A percentile compares a stretch with the other conserved stretches of the same genome.
These are phyloP conservation scores for Onychorhynchus coronatus DNA, from an alignment of 2,113 vertebrate genomes.

Conservation along the genomic window DNA sequence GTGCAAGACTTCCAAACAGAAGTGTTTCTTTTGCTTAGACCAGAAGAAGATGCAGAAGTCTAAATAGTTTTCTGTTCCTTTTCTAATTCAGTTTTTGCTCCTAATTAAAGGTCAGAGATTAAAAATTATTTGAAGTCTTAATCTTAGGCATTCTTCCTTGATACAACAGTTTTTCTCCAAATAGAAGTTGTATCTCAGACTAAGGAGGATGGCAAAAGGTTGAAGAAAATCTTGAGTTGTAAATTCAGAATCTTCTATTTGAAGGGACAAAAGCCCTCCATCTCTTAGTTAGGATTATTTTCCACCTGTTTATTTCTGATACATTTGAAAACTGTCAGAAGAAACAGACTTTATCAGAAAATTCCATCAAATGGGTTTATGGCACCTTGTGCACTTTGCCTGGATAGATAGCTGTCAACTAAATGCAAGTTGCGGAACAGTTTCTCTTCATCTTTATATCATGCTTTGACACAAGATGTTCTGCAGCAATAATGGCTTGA, in stretches of 20 bases:
- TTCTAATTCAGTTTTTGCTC: neutral
- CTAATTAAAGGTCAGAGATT: neutral
- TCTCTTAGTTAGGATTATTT: neutral
- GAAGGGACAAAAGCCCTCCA: neutral
- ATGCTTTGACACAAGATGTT: neutral
- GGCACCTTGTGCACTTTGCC: neutral
- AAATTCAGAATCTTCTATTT: neutral
- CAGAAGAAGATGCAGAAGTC: neutral
- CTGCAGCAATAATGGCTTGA: neutral
- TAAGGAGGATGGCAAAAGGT: neutral
- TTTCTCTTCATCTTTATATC: neutral
- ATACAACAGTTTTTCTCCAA: neutral
- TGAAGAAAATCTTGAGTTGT: neutral
- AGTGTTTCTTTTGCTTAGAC: neutral
- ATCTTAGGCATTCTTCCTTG: neutral
- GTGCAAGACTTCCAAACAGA: neutral
- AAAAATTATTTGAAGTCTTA: neutral
- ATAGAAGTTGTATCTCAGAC: neutral
- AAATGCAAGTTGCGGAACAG: neutral
- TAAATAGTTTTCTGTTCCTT: neutral
- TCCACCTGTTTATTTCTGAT: neutral
- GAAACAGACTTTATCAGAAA: neutral
- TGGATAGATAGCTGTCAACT: neutral
- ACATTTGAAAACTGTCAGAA: neutral
- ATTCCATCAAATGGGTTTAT: neutral